A percentile compares a stretch with the other conserved stretches of the same genome.
phyloP scores from a whole-genome alignment of 2,888 invertebrate species.

The Melieria crassipennis region DNA sequence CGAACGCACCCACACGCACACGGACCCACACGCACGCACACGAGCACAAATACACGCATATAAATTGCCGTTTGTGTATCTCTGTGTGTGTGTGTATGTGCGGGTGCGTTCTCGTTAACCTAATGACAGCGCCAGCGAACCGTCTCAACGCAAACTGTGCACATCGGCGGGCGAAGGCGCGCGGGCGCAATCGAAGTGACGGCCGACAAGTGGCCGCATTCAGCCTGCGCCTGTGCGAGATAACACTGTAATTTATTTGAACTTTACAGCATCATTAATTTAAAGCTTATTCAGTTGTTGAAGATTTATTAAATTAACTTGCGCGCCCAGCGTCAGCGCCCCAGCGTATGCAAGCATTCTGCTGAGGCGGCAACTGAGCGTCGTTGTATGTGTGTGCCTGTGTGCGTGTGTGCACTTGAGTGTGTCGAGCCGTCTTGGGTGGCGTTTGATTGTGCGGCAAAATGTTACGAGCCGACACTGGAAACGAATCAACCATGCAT shows the following conservation, averaged over 20 bases:
- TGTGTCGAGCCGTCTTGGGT: too few relatives aligned
- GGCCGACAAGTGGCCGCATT: not conserved
- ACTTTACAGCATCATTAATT: conserved; percentile 63
- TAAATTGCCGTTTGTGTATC: not conserved
- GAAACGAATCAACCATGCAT: too few relatives aligned
- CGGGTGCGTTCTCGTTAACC: not conserved
- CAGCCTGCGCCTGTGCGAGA: conserved; percentile 32
- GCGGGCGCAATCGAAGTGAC: not conserved
- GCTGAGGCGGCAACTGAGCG: too few relatives aligned
- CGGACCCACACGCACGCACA: not conserved
- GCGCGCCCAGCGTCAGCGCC: not conserved
- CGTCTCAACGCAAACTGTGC: not conserved
- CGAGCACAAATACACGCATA: not conserved
- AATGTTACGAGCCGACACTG: too few relatives aligned
- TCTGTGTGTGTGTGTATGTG: conserved; percentile 35
- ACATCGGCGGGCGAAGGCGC: not conserved
- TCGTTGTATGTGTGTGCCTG: too few relatives aligned
- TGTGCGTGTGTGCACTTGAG: too few relatives aligned
- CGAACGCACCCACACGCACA: not conserved
- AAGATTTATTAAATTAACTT: conserved; percentile 64
- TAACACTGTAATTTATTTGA: conserved; percentile 60
- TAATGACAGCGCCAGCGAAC: not conserved
- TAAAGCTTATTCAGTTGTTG: conserved; percentile 63
- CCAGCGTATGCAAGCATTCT: too few relatives aligned
- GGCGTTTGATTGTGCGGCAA: too few relatives aligned